Base-by-base conservation (phyloP, 2,113 vertebrate species). In the Euleptes europaea region DNA sequence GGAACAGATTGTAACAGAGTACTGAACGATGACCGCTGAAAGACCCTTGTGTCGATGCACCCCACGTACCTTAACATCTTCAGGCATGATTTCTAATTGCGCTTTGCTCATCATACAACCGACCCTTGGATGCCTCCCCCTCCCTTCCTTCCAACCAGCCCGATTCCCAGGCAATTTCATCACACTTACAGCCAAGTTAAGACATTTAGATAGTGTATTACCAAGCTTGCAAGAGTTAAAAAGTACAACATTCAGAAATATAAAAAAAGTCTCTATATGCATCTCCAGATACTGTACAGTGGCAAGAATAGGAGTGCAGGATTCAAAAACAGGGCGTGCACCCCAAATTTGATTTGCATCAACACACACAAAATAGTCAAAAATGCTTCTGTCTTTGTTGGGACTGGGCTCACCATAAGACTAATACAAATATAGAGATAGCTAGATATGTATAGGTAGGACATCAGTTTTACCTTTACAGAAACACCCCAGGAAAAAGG, bases 161-260 rank as follows among this genome's bases (percentile, higher is more conserved):
- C 21, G 67, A 15, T 42, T 69, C 40, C 51, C 51, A 42, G 35
- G 51, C 75, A 3, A 67, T 49, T 35, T 35, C 60, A 84, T 38
- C 82, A 66, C 57, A 51, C 71, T 63, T 31, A 17, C 2, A 76
- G n/a, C 15, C 82, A n/a, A 31, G 7, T 47, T 38, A 75, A 76
- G 82, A 66, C 82, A 83, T 83, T 75, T 75, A 83, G 82, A 76
- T 66, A 66, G 14, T 83, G 23, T 83, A 76, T 83, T 83, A 75
- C 23, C 60, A 83, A 76, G 82, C 60, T 76, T 66, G 60, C 71
- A 76, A 76, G 82, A 72, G 74, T 83, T 80, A 83, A 76, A 83
- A 83, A 76, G 72, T 76, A 66, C 57, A 83, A 83, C 82, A 83
- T 83, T 83, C 82, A 83, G 82, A 75, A 83, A 83, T 76, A 76